Base-by-base conservation (phyloP, 2,113 vertebrate species). In the Thamnaconus septentrionalis region DNA sequence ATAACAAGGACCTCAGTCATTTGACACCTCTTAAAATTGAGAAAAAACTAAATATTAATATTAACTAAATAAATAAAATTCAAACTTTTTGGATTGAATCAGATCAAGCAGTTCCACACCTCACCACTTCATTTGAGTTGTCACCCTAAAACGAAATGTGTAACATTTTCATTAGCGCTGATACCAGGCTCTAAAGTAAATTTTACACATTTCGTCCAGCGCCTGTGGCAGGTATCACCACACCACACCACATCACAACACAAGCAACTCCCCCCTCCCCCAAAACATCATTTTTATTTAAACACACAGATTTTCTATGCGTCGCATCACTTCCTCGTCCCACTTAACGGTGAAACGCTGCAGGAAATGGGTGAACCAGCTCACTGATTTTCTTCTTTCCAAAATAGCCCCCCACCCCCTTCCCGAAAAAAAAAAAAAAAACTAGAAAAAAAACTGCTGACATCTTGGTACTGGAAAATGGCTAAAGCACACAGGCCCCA, bases 151-250 rank as follows among this genome's bases (percentile, higher is more conserved):
- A 31, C 18, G 18, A 31, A 31, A 31, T 31, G 18, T 31, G 18
- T 31, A 31, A 31, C 1, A 31, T 31, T 31, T 31, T 31, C 18
- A 2, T 31, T 31, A 31, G 18, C 18, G 18, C 18, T 50, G 49
- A 39, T 62, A 64, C 5, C 45, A 39, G 5, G 1, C 1, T 2
- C 45, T 59, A 11, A 75, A 63, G 65, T 55, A 56, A 11, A 69
- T 49, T 71, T 51, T 71, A 52, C 62, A 65, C 64, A 57, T 81
- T 76, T 68, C 40, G 65, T 64, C 5, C 66, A 50, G 51, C 8
- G 0, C 1, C 41, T 18, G 5, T 3, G 3, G n/a, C n/a, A 8
- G 11, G 9, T 31, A 31, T 12, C 12, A 49, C 12, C 58, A 9
- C 42, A 50, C 53, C 8, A 7, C 12, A 49, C 12, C 58, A 9